Conservation (phyloP, 1,140 invertebrate species). For the Schlechtendalia chinensis region DNA sequence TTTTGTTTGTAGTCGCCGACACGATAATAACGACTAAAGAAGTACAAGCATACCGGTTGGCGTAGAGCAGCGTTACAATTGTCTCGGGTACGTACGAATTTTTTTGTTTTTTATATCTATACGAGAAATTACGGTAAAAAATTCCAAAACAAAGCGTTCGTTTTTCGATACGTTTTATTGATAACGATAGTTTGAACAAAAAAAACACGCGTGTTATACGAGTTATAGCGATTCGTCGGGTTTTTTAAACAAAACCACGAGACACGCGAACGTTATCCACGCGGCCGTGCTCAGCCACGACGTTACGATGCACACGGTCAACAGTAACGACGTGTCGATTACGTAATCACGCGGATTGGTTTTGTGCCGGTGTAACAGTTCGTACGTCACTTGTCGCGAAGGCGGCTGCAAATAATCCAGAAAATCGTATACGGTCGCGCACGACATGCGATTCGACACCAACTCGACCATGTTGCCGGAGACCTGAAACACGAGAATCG, state of each 20-base stretch:
- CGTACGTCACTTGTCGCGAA: conserved; percentile 7
- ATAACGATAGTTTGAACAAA: no score
- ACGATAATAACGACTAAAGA: no score
- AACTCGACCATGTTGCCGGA: conserved; percentile 62
- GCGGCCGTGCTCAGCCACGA: conserved; percentile 2
- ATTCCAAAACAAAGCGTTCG: no score
- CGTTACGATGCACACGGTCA: background rate
- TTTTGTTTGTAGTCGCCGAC: no score
- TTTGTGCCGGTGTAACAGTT: conserved; percentile 18
- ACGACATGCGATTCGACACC: conserved; percentile 65
- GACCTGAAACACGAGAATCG: conserved; percentile 55
- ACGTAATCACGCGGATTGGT: conserved; percentile 1
- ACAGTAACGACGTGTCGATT: background rate
- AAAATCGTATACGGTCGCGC: conserved; percentile 68
- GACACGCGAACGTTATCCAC: background rate
- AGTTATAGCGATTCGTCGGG: no score
- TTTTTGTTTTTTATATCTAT: no score
- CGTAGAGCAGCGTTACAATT: no score
- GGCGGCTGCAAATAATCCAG: conserved; percentile 69
- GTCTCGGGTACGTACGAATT: no score
- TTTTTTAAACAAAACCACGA: background rate
- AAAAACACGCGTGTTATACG: no score
- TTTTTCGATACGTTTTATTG: no score
- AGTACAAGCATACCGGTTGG: no score
- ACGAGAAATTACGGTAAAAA: no score